Base-by-base conservation (phyloP, 2,113 vertebrate species). In the Gnathonemus echidnorhynchus region DNA sequence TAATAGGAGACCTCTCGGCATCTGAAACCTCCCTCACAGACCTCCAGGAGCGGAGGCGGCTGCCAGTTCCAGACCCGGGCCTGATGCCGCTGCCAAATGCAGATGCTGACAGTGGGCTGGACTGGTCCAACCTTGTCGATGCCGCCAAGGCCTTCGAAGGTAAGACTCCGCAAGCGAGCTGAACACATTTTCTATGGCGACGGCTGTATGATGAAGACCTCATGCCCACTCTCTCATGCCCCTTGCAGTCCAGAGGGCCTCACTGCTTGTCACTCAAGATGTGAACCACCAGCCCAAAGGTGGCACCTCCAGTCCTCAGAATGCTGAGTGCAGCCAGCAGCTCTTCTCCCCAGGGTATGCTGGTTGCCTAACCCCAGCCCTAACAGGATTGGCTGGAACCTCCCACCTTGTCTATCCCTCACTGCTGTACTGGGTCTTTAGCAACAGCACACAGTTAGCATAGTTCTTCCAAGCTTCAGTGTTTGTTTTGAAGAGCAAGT, bases 61-160 rank as follows among this genome's bases (percentile, higher is more conserved):
- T 96, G 92, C 96, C 97, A 74, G 95, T 97, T 93, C 96, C 97
- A 39, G 97, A 99, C 90, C 95, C 97, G 0, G 97, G 95, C 90
- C 97, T 98, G 90, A 98, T 99, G 97, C 98, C 98, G 56, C 95
- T 99, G 89, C 98, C 98, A 7, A 97, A 97, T 91, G 89, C 96
- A 24, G 97, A 97, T 90, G 95, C 97, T 1, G 98, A 98, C 92
- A 90, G 92, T 50, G 94, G 95, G 0, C 95, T 99, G 92, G 97
- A 99, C 91, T 99, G 98, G 98, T 97, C 98, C 92, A 97, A 98
- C 93, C 94, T 99, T 93, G 98, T 99, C 85, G 97, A 98, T 87
- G 98, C 98, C 56, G 98, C 98, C 93, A 98, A 98, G 94, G 98
- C 98, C 87, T 99, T 98, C 91, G 98, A 99, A 94, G 98, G 98